phyloP scores from a whole-genome alignment of 2,113 vertebrate genomes.

The Salvelinus alpinus region DNA sequence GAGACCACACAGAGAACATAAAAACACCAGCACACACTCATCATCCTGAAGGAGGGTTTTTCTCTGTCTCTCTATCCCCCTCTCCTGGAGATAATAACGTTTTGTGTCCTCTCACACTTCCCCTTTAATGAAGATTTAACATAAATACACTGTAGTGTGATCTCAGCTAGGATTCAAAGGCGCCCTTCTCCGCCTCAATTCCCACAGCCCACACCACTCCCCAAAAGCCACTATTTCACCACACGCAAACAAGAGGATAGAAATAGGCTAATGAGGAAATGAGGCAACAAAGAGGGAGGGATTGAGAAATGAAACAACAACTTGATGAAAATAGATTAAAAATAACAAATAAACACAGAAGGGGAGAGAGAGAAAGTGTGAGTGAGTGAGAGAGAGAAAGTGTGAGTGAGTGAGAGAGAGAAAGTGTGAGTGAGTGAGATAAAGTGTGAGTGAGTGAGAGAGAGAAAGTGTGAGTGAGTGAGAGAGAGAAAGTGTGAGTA shows the following conservation, averaged over 20 bases:
- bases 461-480: too few species aligned
- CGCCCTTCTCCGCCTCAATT: constrained; percentile 5
- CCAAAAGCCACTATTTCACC: too few species aligned
- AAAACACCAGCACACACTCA: not conserved
- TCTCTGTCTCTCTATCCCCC: not conserved
- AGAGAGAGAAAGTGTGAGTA: too few species aligned
- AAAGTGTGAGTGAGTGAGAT: too few species aligned
- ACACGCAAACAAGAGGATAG: not conserved
- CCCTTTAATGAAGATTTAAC: constrained; percentile 21
- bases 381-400: too few species aligned
- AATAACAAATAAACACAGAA: not conserved
- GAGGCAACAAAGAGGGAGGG: not conserved
- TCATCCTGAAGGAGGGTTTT: constrained; percentile 9
- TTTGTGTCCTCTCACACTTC: constrained; percentile 23
- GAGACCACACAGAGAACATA: constrained; percentile 39
- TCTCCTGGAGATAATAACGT: constrained; percentile 20
- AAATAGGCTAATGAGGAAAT: not conserved
- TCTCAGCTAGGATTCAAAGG: too few species aligned
- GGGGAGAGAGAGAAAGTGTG: too few species aligned
- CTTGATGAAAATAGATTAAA: too few species aligned
- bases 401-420: too few species aligned
- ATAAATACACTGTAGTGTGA: constrained; percentile 4
- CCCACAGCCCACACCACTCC: constrained; percentile 16
- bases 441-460: too few species aligned
- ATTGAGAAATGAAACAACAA: not conserved